Base-by-base conservation (phyloP, 2,797 vertebrate species). In the Dallia pectoralis region DNA sequence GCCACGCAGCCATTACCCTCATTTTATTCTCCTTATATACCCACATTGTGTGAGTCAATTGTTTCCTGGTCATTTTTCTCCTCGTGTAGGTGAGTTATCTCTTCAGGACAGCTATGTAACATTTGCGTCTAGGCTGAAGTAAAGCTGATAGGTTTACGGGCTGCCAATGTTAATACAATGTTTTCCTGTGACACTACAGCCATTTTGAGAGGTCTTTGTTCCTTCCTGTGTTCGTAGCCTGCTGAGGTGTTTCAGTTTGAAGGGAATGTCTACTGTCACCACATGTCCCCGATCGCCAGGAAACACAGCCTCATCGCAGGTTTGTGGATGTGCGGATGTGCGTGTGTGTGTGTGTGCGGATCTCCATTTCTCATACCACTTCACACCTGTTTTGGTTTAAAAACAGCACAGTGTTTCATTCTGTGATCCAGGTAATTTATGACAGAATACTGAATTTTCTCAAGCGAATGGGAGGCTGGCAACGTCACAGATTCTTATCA, bases 291-390 rank as follows among this genome's bases (percentile, higher is more conserved):
- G 75, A 80, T 97, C 40, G 96, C 97, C 84, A 95, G 93, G 80
- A 96, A 96, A 71, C 97, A 99, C 89, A 96, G 94, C 87, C 94
- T 99, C 74, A 92, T 99, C 85, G 98, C 97, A 95, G 97, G 44
- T 67, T 30, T 69, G 3, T 47, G 27, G 67, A 61, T 25, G 15
- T 27, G 32, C 48, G 2, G 18, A 25, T 6, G 30, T 73, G 19
- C 14, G 16, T 59, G 36, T 53, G 19, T 25, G 29, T 66, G 62
- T 47, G 33, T 40, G 16, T 47, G 63, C 30, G 5, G 8, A 48
- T 48, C n/a, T n/a, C n/a, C n/a, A n/a, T n/a, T n/a, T n/a, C n/a
- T n/a, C n/a, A n/a, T n/a, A n/a, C 33, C 33, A 36, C 33, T 36
- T 36, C 33, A 36, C 33, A 36, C 33, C 33, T 36, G 33, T 3